phyloP scores from a whole-genome alignment of 2,797 vertebrate genomes.

The Intellagama lesueurii region DNA sequence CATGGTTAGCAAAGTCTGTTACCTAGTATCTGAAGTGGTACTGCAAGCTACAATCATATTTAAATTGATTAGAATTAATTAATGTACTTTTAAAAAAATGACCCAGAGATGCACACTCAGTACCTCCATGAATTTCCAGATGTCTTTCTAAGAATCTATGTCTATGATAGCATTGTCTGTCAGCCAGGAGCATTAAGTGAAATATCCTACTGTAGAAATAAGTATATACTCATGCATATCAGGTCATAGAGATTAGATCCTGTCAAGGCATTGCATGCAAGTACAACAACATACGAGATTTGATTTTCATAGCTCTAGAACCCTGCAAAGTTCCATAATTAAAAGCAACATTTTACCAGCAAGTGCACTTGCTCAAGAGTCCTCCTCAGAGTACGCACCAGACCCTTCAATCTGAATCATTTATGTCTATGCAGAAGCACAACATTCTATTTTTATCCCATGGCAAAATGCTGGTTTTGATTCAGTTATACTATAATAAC shows the following conservation, averaged over 20 bases:
- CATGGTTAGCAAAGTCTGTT: too few relatives aligned
- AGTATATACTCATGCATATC: neutral
- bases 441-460: conserved; percentile 20
- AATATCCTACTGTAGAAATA: too few relatives aligned
- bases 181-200: too few relatives aligned
- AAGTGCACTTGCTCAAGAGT: accelerated
- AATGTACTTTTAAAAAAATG: too few relatives aligned
- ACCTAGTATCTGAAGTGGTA: too few relatives aligned
- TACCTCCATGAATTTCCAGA: too few relatives aligned
- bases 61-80: too few relatives aligned
- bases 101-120: too few relatives aligned
- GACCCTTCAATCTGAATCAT: conserved; percentile 7
- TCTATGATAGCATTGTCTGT: too few relatives aligned
- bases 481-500: neutral
- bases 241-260: neutral
- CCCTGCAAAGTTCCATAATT: conserved; percentile 3
- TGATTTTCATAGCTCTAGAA: conserved; percentile 4
- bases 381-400: conserved; percentile 22
- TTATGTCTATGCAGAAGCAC: conserved; percentile 22
- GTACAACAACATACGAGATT: neutral
- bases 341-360: conserved; percentile 11
- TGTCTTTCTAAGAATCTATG: too few relatives aligned
- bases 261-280: neutral
- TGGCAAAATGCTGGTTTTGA: conserved; percentile 18
- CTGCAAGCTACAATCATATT: too few relatives aligned